These are phyloP conservation scores for Drosophila guanche DNA, from an alignment of 1,140 invertebrate species.

Conservation along the genomic window DNA sequence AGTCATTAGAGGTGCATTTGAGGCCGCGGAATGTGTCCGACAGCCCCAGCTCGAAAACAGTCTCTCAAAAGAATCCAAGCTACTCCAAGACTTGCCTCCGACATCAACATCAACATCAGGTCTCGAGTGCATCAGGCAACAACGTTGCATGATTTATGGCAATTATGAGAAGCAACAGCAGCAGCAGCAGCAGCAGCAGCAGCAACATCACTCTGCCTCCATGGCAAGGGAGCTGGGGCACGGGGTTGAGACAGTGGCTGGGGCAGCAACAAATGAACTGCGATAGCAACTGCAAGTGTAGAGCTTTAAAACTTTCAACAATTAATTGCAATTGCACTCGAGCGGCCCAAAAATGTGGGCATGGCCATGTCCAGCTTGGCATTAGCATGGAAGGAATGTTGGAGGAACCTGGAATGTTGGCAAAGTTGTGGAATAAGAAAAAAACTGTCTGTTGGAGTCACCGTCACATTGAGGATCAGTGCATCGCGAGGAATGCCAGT, in stretches of 20 bases:
- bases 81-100: no score
- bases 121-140: slow-evolving; percentile 53
- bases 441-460: background rate
- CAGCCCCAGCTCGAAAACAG: slow-evolving; percentile 28
- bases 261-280: slow-evolving; percentile 6
- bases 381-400: background rate
- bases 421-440: background rate
- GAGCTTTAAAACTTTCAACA: slow-evolving; percentile 41
- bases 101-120: slow-evolving; percentile 45
- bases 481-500: slow-evolving; percentile 4
- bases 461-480: no score
- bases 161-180: slow-evolving; percentile 62
- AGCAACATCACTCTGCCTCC: slow-evolving; percentile 27
- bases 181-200: slow-evolving; percentile 2
- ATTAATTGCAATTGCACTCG: slow-evolving; percentile 57
- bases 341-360: slow-evolving; percentile 33
- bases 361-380: background rate
- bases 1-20: slow-evolving; percentile 79
- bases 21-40: slow-evolving; percentile 67
- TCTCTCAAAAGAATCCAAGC: slow-evolving; percentile 19
- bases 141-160: slow-evolving; percentile 81
- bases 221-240: slow-evolving; percentile 16
- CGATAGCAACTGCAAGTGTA: slow-evolving; percentile 32
- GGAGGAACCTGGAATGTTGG: slow-evolving; percentile 5
- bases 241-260: background rate